phyloP scores from a whole-genome alignment of 2,113 vertebrate genomes.

The Marmota monax region DNA sequence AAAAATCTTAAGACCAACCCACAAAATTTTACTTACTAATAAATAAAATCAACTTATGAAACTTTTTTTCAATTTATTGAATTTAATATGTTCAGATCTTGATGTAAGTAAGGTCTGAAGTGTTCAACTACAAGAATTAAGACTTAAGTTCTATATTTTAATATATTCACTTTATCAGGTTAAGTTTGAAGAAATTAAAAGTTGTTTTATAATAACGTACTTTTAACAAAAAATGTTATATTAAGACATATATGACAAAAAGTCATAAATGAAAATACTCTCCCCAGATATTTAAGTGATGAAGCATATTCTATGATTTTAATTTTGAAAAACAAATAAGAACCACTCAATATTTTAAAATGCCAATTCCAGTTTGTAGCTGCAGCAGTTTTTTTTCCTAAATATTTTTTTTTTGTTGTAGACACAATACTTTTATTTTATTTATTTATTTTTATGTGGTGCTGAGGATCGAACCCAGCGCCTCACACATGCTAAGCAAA shows the following conservation, averaged over 20 bases:
- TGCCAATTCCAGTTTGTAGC: slow-evolving; percentile 57
- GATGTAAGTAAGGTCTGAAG: background rate
- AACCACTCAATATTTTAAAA: slow-evolving; percentile 28
- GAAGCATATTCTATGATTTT: slow-evolving; percentile 34
- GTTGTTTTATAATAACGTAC: slow-evolving; percentile 1
- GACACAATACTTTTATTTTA: too few relatives aligned
- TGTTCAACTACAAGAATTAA: background rate
- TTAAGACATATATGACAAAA: slow-evolving; percentile 18
- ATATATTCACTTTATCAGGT: background rate
- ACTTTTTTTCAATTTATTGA: slow-evolving; percentile 3
- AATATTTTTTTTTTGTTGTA: too few relatives aligned
- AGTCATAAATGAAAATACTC: slow-evolving; percentile 46
- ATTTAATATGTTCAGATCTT: slow-evolving; percentile 10
- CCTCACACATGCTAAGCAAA: too few relatives aligned
- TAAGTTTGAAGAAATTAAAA: slow-evolving; percentile 47
- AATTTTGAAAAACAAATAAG: slow-evolving; percentile 34
- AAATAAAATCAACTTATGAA: slow-evolving; percentile 34
- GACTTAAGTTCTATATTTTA: background rate
- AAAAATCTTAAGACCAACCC: background rate
- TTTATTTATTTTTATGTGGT: too few relatives aligned
- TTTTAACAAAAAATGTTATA: slow-evolving; percentile 51
- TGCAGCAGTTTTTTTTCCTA: slow-evolving; percentile 81
- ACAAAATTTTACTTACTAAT: slow-evolving; percentile 19
- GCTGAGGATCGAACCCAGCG: too few relatives aligned
- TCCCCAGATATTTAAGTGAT: background rate